Percentiles rank a stretch among this genome's conserved stretches.
Evolutionary conservation across 2,888 invertebrate genomes (phyloP).

Genomic region (Drosophila paranaensis): DNA sequence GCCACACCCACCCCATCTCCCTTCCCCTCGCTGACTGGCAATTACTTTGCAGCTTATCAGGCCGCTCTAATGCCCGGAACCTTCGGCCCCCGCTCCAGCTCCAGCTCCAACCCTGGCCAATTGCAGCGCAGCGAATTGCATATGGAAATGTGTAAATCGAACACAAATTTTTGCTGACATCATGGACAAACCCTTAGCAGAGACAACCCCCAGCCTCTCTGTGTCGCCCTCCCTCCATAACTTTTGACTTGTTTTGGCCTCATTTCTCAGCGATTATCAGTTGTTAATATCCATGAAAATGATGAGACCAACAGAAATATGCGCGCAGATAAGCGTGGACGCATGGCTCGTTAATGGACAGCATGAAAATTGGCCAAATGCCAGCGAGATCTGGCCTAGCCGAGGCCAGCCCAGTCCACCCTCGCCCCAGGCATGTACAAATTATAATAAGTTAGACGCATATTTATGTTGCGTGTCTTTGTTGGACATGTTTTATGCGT

Average conservation of each 20-base stretch:
- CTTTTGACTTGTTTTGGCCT: constrained; percentile 24
- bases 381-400: constrained; percentile 30
- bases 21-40: constrained; percentile 34
- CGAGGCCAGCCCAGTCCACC: not conserved
- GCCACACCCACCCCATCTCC: not conserved
- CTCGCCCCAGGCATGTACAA: not conserved
- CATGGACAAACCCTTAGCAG: constrained; percentile 13
- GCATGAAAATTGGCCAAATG: constrained; percentile 76
- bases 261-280: constrained; percentile 76
- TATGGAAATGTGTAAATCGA: constrained; percentile 71
- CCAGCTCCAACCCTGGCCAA: constrained; percentile 18
- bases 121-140: constrained; percentile 45
- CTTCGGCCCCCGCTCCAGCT: constrained; percentile 16
- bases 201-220: not conserved
- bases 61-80: constrained; percentile 41
- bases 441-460: constrained; percentile 43
- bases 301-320: constrained; percentile 66
- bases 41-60: constrained; percentile 60
- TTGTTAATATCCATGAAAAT: constrained; percentile 79
- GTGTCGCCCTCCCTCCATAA: not conserved
- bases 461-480: constrained; percentile 25
- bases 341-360: constrained; percentile 70
- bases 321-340: constrained; percentile 53
- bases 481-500: constrained; percentile 44
- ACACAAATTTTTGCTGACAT: constrained; percentile 49